Conservation (phyloP, 1,140 invertebrate species). For the Anoplolepis gracilipes region DNA sequence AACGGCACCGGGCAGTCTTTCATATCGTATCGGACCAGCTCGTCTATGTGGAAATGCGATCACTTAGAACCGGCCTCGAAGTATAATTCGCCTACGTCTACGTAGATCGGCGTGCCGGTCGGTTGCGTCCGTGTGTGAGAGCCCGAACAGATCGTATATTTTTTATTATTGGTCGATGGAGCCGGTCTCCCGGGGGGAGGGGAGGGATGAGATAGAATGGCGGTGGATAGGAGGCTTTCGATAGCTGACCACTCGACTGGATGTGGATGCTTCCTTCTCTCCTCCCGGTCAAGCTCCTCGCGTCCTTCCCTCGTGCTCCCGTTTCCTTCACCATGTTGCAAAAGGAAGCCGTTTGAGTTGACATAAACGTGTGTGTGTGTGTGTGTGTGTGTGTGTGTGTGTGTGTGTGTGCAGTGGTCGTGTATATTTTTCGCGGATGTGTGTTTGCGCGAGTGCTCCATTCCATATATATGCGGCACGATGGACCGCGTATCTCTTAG, state of each 20-base stretch:
- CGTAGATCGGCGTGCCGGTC: constrained; percentile 64
- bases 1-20: constrained; percentile 77
- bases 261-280: constrained; percentile 64
- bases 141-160: constrained; percentile 81
- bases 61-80: constrained; percentile 83
- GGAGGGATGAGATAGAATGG: constrained; percentile 52
- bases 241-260: constrained; percentile 84
- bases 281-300: constrained; percentile 6
- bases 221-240: constrained; percentile 77
- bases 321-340: constrained; percentile 57
- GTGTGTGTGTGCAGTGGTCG: constrained; percentile 50
- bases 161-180: constrained; percentile 83
- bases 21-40: constrained; percentile 82
- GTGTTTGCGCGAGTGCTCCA: constrained; percentile 61
- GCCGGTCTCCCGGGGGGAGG: constrained; percentile 64
- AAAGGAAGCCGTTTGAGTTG: constrained; percentile 66
- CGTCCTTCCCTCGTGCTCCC: constrained; percentile 60
- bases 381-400: constrained; percentile 60
- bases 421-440: constrained; percentile 58
- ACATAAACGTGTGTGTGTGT: constrained; percentile 29
- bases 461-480: constrained; percentile 61
- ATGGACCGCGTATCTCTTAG: constrained; percentile 73
- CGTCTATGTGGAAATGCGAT: constrained; percentile 86
- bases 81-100: constrained; percentile 81
- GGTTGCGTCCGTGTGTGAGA: constrained; percentile 67